These are phyloP conservation scores for Halisarca cf. caerulea DNA, from an alignment of 37 sponge, comb jelly and placozoan species.

Conservation along the genomic window DNA sequence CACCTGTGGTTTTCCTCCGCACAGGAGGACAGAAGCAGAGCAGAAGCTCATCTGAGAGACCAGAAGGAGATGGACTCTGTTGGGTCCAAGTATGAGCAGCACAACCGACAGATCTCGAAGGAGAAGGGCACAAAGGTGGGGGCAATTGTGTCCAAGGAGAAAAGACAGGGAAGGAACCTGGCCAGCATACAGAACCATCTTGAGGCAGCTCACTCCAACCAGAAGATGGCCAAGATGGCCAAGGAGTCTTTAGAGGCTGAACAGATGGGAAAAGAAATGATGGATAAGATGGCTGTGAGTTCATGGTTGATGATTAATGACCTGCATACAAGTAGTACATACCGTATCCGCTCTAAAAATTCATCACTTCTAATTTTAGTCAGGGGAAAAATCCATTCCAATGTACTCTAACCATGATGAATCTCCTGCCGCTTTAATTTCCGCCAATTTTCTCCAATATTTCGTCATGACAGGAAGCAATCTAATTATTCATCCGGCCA, in stretches of 20 bases:
- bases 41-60: not conserved
- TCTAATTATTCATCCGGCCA: no score
- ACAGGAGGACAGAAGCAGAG: slow-evolving; percentile 8
- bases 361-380: no score
- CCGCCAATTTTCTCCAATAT: no score
- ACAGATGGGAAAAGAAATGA: slow-evolving; percentile 4
- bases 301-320: no score
- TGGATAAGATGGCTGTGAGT: slow-evolving; percentile 16
- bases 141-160: not conserved
- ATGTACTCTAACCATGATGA: no score
- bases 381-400: no score
- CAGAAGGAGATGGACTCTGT: not conserved
- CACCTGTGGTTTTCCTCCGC: not conserved
- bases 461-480: no score
- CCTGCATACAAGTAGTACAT: no score
- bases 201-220: not conserved
- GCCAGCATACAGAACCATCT: not conserved
- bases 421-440: no score
- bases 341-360: no score
- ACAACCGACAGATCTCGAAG: not conserved
- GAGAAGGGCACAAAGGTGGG: not conserved
- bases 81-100: not conserved
- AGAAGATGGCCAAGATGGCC: slow-evolving; percentile 18
- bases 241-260: slow-evolving; percentile 26
- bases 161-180: not conserved